Evolutionary conservation across 1,140 invertebrate species (phyloP).

Genomic region (Diabrotica undecimpunctata): DNA sequence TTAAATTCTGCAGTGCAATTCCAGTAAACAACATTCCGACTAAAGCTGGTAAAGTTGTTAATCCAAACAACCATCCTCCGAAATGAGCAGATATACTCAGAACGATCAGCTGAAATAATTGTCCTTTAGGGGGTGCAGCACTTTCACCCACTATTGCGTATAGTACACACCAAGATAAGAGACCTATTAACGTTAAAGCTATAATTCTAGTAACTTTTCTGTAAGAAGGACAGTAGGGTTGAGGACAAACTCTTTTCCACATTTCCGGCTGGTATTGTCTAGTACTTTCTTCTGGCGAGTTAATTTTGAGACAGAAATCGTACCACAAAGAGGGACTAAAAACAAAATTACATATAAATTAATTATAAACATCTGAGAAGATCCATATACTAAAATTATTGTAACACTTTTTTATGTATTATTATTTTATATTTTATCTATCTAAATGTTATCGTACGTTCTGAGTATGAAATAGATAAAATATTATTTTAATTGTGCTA

Average conservation of each 20-base stretch:
- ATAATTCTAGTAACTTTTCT: neutral
- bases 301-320: neutral
- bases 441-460: no score
- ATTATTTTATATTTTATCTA: no score
- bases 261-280: neutral
- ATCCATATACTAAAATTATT: no score
- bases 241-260: neutral
- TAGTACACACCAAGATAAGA: constrained; percentile 72
- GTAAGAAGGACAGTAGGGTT: neutral
- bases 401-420: no score
- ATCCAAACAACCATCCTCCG: constrained; percentile 71
- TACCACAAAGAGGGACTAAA: neutral
- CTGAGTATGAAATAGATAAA: no score
- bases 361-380: no score
- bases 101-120: constrained; percentile 73
- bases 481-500: no score
- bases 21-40: constrained; percentile 84
- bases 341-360: neutral
- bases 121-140: constrained; percentile 71
- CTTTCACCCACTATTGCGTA: constrained; percentile 70
- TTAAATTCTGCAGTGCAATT: constrained; percentile 70
- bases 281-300: neutral
- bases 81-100: constrained; percentile 74
- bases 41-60: constrained; percentile 78
- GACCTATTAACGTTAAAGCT: constrained; percentile 49